Evolutionary conservation across 2,797 vertebrate genomes (phyloP).

Genomic region (Furcifer pardalis): DNA sequence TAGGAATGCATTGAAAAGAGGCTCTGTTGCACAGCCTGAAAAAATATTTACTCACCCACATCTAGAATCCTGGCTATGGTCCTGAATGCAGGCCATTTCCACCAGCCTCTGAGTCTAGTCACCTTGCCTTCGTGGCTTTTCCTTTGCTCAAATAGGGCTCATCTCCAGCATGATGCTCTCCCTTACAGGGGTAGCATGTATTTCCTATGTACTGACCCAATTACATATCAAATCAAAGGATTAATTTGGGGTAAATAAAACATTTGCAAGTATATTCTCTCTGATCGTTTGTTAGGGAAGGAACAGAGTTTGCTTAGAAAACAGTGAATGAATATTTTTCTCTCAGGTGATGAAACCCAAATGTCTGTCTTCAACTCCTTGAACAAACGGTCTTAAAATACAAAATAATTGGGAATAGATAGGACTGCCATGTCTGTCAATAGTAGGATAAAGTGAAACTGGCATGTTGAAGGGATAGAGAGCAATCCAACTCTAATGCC

Average conservation of each 20-base stretch:
- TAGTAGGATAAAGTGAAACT: no score
- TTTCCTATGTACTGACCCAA: conserved; percentile 65
- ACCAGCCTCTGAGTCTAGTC: no score
- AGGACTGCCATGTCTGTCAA: no score
- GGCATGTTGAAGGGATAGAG: no score
- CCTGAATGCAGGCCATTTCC: neutral
- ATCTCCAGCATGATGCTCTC: neutral
- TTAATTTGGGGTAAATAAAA: conserved; percentile 11
- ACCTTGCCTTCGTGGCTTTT: neutral
- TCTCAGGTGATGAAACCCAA: conserved; percentile 3
- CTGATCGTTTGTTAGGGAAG: conserved; percentile 43
- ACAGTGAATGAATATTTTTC: conserved; percentile 22
- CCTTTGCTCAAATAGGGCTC: neutral
- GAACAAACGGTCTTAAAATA: no score
- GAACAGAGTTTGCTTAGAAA: neutral
- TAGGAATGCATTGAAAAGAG: no score
- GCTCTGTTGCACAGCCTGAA: no score
- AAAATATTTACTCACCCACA: no score
- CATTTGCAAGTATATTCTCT: conserved; percentile 35
- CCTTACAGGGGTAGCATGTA: conserved; percentile 48
- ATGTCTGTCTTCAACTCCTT: conserved; percentile 6
- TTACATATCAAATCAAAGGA: conserved; percentile 68
- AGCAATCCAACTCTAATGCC: no score
- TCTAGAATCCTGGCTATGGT: no score
- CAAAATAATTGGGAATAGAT: no score